A percentile compares a stretch with the other conserved stretches of the same genome.
These are phyloP conservation scores for Portunus trituberculatus DNA, from an alignment of 1,140 invertebrate species.

Conservation along the genomic window DNA sequence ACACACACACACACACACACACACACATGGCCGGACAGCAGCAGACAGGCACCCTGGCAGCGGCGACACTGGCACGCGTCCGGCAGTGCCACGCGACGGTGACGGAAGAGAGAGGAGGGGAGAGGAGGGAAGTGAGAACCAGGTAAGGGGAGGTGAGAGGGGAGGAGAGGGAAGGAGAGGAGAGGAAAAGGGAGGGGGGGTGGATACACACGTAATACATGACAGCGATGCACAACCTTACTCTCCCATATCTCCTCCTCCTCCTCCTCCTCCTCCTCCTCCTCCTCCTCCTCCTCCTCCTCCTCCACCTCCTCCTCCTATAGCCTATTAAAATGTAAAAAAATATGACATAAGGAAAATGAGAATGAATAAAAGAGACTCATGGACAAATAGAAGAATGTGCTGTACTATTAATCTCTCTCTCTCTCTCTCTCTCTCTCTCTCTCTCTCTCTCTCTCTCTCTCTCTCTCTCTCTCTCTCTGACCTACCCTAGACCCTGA, in stretches of 20 bases:
- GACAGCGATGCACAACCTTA: neutral
- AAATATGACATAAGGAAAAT: neutral
- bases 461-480: conserved; percentile 49
- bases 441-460: conserved; percentile 47
- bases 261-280: neutral
- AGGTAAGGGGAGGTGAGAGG: neutral
- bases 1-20: too few relatives aligned
- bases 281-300: too few relatives aligned
- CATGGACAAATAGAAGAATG: neutral
- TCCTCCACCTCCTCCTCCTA: too few relatives aligned
- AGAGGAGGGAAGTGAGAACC: neutral
- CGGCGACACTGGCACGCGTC: neutral
- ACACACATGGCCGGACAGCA: neutral
- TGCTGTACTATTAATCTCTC: neutral
- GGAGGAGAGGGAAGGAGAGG: conserved; percentile 35
- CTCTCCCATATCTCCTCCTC: neutral
- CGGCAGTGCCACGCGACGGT: neutral
- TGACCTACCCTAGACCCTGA: too few relatives aligned
- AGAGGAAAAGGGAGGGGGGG: conserved; percentile 70
- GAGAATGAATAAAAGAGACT: neutral
- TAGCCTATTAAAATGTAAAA: too few relatives aligned
- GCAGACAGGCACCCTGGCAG: neutral
- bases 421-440: conserved; percentile 27
- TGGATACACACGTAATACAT: conserved; percentile 77
- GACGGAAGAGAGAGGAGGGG: neutral